A percentile compares a stretch with the other conserved stretches of the same genome.
phyloP scores from a whole-genome alignment of 2,113 vertebrate species.

The Sakesphorus luctuosus region DNA sequence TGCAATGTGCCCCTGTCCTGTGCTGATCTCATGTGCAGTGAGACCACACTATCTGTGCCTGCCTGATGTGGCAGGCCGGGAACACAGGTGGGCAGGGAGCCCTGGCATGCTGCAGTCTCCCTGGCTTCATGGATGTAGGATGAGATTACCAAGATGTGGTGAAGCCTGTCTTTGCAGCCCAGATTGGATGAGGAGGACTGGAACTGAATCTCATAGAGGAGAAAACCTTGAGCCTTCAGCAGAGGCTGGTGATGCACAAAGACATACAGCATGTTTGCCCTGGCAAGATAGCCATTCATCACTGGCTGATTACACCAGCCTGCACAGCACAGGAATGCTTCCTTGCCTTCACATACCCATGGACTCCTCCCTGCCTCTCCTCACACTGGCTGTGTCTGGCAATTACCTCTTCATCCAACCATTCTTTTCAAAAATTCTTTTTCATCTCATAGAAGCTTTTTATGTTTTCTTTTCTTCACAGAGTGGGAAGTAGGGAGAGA shows the following conservation, averaged over 20 bases:
- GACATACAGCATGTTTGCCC: neutral
- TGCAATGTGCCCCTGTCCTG: neutral
- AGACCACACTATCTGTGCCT: neutral
- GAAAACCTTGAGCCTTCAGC: neutral
- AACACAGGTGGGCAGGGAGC: neutral
- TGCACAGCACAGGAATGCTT: neutral
- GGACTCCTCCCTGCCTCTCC: neutral
- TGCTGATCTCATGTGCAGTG: neutral
- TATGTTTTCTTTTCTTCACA: neutral
- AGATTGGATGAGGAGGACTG: neutral
- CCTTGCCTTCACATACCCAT: neutral
- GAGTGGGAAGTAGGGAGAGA: neutral
- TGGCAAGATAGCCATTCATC: neutral
- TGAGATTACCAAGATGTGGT: neutral
- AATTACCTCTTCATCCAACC: slow-evolving; percentile 18
- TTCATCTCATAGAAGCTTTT: neutral
- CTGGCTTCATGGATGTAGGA: accelerated
- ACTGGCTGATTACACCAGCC: neutral
- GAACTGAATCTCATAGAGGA: neutral
- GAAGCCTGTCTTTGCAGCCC: neutral
- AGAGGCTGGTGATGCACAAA: neutral
- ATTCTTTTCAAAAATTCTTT: slow-evolving; percentile 47
- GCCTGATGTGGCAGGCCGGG: neutral
- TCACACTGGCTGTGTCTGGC: slow-evolving; percentile 9
- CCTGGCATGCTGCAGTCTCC: neutral